These are phyloP conservation scores for Hypomesus transpacificus DNA, from an alignment of 2,113 vertebrate genomes.

Conservation along the genomic window DNA sequence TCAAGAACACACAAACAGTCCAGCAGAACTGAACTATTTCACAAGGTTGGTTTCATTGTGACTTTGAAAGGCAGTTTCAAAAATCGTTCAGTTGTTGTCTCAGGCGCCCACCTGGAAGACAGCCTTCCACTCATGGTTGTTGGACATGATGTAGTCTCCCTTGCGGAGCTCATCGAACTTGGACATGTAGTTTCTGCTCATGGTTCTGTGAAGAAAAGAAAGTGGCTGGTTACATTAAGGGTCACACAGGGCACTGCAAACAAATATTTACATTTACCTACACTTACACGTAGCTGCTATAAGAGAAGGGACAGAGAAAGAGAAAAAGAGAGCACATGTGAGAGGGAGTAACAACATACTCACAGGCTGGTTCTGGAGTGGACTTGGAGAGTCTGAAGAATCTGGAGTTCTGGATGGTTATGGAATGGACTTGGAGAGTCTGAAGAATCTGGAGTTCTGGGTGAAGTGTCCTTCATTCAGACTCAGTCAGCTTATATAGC, in stretches of 20 bases:
- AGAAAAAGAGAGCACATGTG: not conserved
- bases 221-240: not conserved
- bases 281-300: too few species aligned
- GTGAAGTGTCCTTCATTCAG: not conserved
- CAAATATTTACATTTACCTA: too few species aligned
- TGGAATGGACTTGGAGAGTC: not conserved
- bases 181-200: conserved; percentile 30
- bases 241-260: too few species aligned
- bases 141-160: conserved; percentile 31
- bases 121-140: conserved; percentile 31
- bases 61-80: not conserved
- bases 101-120: conserved; percentile 14
- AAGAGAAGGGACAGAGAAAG: not conserved
- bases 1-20: too few species aligned
- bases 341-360: not conserved
- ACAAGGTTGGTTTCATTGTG: too few species aligned
- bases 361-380: conserved; percentile 10
- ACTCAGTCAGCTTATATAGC: conserved; percentile 3
- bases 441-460: conserved; percentile 1
- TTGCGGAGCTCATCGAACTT: conserved; percentile 21
- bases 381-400: not conserved
- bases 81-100: too few species aligned
- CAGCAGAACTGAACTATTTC: too few species aligned
- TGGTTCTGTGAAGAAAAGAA: conserved; percentile 13
- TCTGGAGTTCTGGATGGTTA: not conserved